Evolutionary conservation across 2,113 vertebrate genomes (phyloP).

Genomic region (Glaucomys volans): DNA sequence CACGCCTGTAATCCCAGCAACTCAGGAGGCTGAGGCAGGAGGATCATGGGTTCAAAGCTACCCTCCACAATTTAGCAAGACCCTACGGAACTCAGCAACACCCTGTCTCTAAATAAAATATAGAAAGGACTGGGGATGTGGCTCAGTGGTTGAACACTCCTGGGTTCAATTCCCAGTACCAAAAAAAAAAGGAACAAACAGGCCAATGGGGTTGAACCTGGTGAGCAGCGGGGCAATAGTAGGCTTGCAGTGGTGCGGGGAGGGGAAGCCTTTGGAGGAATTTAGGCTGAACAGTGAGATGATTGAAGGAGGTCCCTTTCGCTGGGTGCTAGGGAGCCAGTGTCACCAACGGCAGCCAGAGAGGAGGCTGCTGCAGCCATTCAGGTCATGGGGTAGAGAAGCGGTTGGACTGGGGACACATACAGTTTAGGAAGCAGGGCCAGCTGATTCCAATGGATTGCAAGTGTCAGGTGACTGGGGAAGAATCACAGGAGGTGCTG

Average conservation of each 20-base stretch:
- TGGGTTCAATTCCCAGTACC: neutral
- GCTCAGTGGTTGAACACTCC: no score
- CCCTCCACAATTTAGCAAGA: neutral
- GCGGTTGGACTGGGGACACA: neutral
- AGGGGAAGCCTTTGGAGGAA: neutral
- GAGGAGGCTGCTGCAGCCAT: neutral
- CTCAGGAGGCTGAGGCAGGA: neutral
- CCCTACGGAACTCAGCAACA: no score
- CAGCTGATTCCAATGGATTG: neutral
- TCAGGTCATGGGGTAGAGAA: neutral
- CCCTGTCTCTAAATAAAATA: neutral
- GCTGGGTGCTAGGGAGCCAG: neutral
- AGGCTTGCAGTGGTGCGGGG: rapidly evolving
- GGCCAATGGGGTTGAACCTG: neutral
- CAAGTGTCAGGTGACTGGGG: neutral
- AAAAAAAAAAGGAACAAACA: neutral
- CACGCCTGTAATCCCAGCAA: neutral
- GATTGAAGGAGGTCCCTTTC: neutral
- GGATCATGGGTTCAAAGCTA: neutral
- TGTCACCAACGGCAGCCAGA: neutral
- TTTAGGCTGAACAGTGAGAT: neutral
- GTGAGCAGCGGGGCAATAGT: neutral
- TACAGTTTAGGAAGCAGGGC: neutral
- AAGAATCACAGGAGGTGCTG: rapidly evolving
- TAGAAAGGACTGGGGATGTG: neutral